Base-by-base conservation (phyloP, 2,113 vertebrate species). In the Cephalopterus ornatus region DNA sequence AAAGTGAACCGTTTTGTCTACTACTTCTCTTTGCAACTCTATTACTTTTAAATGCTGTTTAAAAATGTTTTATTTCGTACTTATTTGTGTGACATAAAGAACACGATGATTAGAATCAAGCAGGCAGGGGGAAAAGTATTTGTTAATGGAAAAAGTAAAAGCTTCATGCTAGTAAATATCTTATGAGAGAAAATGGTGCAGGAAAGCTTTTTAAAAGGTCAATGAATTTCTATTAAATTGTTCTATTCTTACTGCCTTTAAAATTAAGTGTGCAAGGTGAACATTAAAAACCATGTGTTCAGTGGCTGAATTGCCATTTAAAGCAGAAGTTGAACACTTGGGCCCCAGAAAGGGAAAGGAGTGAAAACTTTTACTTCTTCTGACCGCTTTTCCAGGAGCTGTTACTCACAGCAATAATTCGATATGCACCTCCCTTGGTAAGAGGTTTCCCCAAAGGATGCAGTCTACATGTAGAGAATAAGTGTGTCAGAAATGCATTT, bases 201-300 rank as follows among this genome's bases (percentile, higher is more conserved):
- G 88, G 42, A 75, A 92, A 92, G 74, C 59, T 88, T 94, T 93
- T 73, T 83, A 68, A 85, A 96, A 97, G 86, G 76, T 94, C 93
- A 97, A 8, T 88, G 93, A 74, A 65, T 97, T 95, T 93, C 56
- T 90, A 14, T 93, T 79, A 92, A 95, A 67, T 83, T 53, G 33
- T 73, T 73, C 41, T 83, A 0, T 91, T 85, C 72, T 80, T 55
- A 61, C 74, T 92, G 44, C 59, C 46, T 94, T 93, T 83, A 92
- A 87, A 91, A 92, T 87, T 77, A 93, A 83, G 39, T 63, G 49
- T 85, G 26, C 78, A 87, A 89, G 44, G 52, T 85, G 88, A 95
- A 44, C 65, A 61, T 88, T 82, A 94, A 79, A 91, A 94, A 19
- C 39, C 11, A 8, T 21, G 5, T 61, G 71, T 79, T 88, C 76